Evolutionary conservation across 2,113 vertebrate species (phyloP).

Genomic region (Xiphorhynchus elegans): DNA sequence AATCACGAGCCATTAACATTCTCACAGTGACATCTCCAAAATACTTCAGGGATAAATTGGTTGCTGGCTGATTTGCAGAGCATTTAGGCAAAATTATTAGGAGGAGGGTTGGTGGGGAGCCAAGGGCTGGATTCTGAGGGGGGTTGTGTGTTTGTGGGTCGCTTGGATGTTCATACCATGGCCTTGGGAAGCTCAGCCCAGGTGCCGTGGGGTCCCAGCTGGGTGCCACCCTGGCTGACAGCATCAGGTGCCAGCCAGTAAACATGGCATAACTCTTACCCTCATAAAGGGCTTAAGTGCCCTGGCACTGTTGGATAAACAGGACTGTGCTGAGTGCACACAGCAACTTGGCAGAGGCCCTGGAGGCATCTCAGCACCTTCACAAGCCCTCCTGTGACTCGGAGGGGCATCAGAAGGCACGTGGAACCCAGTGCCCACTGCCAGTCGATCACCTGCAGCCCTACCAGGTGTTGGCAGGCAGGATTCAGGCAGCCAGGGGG

Average conservation of each 20-base stretch:
- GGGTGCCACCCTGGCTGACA: not conserved
- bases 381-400: not conserved
- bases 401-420: not conserved
- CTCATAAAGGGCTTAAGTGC: not conserved
- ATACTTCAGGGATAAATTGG: constrained; percentile 29
- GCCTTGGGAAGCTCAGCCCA: not conserved
- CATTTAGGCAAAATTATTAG: constrained; percentile 2
- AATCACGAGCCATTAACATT: constrained; percentile 8
- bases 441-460: not conserved
- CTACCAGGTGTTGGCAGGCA: not conserved
- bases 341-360: not conserved
- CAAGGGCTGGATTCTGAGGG: not conserved
- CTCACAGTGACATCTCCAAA: constrained; percentile 12
- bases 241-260: accelerated
- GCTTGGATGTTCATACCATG: accelerated
- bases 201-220: not conserved
- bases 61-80: constrained; percentile 58
- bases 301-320: not conserved
- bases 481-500: accelerated
- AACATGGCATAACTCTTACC: not conserved
- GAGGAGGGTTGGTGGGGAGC: constrained; percentile 41
- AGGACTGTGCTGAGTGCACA: not conserved
- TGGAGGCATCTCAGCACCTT: not conserved
- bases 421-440: accelerated
- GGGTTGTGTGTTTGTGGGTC: accelerated